Evolutionary conservation across 2,113 vertebrate species (phyloP).

Genomic region (Amia ocellicauda): DNA sequence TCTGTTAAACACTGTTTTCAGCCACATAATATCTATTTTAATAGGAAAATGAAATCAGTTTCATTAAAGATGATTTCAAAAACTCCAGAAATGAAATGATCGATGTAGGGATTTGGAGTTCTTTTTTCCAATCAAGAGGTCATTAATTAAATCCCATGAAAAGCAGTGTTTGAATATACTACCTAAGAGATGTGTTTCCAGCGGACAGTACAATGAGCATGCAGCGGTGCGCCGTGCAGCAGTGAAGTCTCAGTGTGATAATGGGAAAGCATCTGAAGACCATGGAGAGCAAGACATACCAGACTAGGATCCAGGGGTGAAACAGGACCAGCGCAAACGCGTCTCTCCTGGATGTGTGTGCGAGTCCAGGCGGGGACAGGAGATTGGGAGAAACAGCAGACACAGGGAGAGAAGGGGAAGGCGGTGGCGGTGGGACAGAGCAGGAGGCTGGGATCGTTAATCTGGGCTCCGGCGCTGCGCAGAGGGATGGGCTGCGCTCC

Average conservation of each 20-base stretch:
- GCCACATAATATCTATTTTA: no score
- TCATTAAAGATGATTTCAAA: no score
- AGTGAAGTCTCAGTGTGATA: conserved; percentile 31
- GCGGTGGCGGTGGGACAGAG: conserved; percentile 31
- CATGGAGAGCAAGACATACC: conserved; percentile 34
- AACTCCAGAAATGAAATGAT: no score
- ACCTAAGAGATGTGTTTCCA: conserved; percentile 8
- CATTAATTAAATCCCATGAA: neutral
- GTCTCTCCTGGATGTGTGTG: conserved; percentile 42
- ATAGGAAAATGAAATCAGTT: no score
- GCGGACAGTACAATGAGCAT: conserved; percentile 21
- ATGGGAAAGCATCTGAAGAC: conserved; percentile 21
- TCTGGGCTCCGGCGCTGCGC: conserved; percentile 37
- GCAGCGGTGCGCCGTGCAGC: conserved; percentile 26
- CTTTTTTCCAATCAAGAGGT: neutral
- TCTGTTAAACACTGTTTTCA: conserved; percentile 7
- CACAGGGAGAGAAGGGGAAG: conserved; percentile 32
- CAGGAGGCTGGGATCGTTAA: conserved; percentile 29
- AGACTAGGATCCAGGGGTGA: conserved; percentile 6
- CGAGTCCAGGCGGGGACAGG: conserved; percentile 21
- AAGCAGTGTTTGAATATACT: neutral
- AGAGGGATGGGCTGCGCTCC: conserved; percentile 92
- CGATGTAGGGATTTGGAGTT: neutral
- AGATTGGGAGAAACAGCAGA: conserved; percentile 32
- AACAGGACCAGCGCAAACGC: conserved; percentile 6